Conservation (phyloP, 2,888 invertebrate genomes). For the Phalera bucephala region DNA sequence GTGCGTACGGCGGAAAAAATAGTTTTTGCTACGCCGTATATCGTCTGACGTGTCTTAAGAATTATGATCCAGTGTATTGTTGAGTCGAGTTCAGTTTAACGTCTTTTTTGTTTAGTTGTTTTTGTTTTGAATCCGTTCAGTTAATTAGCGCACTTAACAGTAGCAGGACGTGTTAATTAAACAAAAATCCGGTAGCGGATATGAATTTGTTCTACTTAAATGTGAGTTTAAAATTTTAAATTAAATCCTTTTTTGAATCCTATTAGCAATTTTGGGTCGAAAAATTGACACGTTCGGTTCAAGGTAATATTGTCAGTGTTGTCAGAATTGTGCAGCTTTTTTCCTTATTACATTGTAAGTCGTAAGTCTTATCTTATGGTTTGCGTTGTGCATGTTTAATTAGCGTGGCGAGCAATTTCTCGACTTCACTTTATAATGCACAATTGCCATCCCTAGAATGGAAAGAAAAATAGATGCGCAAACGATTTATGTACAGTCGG, state of each 20-base stretch:
- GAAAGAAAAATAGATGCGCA: too few relatives aligned
- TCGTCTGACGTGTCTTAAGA: constrained; percentile 53
- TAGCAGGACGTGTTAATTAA: constrained; percentile 65
- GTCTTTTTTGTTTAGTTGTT: constrained; percentile 59
- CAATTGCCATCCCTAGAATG: too few relatives aligned
- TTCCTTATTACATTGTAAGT: not conserved
- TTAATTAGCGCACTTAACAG: constrained; percentile 64
- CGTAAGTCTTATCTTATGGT: not conserved
- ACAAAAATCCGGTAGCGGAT: constrained; percentile 46
- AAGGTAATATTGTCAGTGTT: not conserved
- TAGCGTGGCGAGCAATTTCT: too few relatives aligned
- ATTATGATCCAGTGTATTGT: constrained; percentile 39
- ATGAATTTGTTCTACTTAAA: constrained; percentile 57
- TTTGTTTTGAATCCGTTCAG: constrained; percentile 64
- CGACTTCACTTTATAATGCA: too few relatives aligned
- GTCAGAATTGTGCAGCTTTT: not conserved
- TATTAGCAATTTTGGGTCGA: constrained; percentile 1
- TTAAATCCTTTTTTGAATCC: not conserved
- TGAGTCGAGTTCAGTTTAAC: constrained; percentile 41
- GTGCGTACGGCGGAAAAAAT: constrained; percentile 14
- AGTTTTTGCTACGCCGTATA: constrained; percentile 22
- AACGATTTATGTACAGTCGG: too few relatives aligned
- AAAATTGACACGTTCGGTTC: not conserved
- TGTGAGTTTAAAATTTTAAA: constrained; percentile 33
- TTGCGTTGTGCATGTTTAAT: too few relatives aligned